Evolutionary conservation across 2,888 invertebrate genomes (phyloP).

Genomic region (Cephalotes varians): DNA sequence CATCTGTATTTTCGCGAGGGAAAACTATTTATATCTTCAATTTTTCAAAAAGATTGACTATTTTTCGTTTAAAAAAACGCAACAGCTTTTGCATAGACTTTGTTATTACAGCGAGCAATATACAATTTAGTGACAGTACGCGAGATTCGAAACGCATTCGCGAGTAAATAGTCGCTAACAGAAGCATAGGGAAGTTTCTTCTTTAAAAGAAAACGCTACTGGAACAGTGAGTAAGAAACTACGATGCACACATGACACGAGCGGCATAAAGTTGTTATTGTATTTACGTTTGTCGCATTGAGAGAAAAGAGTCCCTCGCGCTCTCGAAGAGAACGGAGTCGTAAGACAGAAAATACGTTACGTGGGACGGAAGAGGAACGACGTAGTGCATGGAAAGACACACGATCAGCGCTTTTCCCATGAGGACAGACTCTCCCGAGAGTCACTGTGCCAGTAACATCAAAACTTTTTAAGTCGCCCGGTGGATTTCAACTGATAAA

Average conservation of each 20-base stretch:
- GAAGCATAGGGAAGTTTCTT: conserved; percentile 39
- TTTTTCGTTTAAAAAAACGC: neutral
- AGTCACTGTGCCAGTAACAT: conserved; percentile 28
- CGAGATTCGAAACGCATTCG: neutral
- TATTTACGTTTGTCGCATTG: conserved; percentile 40
- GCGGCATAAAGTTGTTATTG: conserved; percentile 44
- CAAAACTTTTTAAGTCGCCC: conserved; percentile 55
- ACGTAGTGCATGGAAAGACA: conserved; percentile 24
- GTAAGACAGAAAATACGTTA: conserved; percentile 28
- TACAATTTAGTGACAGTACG: neutral
- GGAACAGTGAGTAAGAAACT: conserved; percentile 27
- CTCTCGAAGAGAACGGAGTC: neutral
- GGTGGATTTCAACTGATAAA: conserved; percentile 56
- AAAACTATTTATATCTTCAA: neutral
- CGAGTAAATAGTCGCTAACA: conserved; percentile 37
- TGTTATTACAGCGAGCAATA: neutral
- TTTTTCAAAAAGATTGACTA: neutral
- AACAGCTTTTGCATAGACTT: neutral
- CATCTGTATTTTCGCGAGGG: neutral
- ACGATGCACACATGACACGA: conserved; percentile 24
- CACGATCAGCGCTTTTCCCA: conserved; percentile 37
- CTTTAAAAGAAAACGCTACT: conserved; percentile 14
- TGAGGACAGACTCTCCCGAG: conserved; percentile 14
- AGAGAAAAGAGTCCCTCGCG: neutral
- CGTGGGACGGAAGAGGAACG: neutral